Evolutionary conservation across 1,140 invertebrate species (phyloP).

Genomic region (Lycorma delicatula): DNA sequence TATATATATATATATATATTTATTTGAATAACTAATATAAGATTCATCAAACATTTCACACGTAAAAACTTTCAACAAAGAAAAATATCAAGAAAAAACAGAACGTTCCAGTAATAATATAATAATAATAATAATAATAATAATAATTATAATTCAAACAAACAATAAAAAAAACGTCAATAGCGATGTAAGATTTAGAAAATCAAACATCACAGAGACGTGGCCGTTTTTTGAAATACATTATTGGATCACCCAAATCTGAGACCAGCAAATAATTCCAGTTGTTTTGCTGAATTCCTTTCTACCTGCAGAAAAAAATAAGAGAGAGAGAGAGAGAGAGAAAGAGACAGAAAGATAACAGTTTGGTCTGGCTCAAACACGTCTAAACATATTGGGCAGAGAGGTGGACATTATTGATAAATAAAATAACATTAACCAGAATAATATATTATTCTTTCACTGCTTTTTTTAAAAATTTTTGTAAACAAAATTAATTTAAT

Average conservation of each 20-base stretch:
- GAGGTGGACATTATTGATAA: no score
- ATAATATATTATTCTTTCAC: no score
- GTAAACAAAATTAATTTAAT: no score
- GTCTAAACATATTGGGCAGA: slow-evolving; percentile 5
- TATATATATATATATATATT: neutral
- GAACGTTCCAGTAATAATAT: neutral
- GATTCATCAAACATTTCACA: neutral
- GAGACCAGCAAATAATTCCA: slow-evolving; percentile 3
- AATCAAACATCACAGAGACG: neutral
- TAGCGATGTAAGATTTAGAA: no score
- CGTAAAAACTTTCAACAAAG: neutral
- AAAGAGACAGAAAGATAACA: neutral
- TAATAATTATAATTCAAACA: no score
- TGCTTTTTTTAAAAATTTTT: no score
- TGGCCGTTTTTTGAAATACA: neutral
- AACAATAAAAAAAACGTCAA: no score
- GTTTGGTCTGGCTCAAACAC: slow-evolving; percentile 1
- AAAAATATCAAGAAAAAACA: no score
- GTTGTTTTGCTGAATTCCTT: slow-evolving; percentile 1
- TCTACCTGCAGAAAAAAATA: slow-evolving; percentile 1
- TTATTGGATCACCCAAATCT: neutral
- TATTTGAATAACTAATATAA: neutral
- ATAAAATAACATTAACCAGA: no score
- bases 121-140: no score
- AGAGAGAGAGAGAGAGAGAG: slow-evolving; percentile 1